These are phyloP conservation scores for Balaeniceps rex DNA, from an alignment of 2,113 vertebrate species.

Conservation along the genomic window DNA sequence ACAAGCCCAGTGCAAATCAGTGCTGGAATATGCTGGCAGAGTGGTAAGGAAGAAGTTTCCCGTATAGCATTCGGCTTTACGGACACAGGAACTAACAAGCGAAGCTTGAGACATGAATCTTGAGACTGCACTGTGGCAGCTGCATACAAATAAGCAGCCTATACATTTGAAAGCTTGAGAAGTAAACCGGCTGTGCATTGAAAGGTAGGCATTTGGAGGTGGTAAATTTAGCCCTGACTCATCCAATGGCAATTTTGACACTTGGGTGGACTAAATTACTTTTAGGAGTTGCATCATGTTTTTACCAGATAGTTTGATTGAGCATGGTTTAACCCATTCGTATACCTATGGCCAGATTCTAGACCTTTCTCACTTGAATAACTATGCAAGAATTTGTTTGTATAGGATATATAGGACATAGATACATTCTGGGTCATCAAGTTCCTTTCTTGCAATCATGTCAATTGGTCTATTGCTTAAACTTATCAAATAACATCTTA, in stretches of 20 bases:
- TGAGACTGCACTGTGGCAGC: not conserved
- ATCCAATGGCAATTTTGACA: constrained; percentile 62
- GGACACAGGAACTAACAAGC: not conserved
- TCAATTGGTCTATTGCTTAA: not conserved
- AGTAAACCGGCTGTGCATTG: constrained; percentile 53
- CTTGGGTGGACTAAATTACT: constrained; percentile 61
- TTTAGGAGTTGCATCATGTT: constrained; percentile 56
- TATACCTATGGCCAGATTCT: not conserved
- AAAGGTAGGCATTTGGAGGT: constrained; percentile 64
- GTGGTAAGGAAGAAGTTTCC: not conserved
- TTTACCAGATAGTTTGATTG: constrained; percentile 46
- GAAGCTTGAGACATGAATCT: not conserved
- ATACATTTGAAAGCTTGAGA: constrained; percentile 56
- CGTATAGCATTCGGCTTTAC: not conserved
- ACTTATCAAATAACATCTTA: not conserved
- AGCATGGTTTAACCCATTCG: constrained; percentile 18
- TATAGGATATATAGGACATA: not conserved
- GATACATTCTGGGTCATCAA: not conserved
- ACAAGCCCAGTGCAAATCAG: not conserved
- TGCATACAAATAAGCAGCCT: constrained; percentile 45
- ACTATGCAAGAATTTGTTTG: not conserved
- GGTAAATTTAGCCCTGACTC: constrained; percentile 68
- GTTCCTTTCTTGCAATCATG: not conserved
- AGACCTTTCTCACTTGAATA: not conserved
- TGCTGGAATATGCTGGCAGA: not conserved